Base-by-base conservation (phyloP, 1,140 invertebrate genomes). In the Hycleus phaleratus region DNA sequence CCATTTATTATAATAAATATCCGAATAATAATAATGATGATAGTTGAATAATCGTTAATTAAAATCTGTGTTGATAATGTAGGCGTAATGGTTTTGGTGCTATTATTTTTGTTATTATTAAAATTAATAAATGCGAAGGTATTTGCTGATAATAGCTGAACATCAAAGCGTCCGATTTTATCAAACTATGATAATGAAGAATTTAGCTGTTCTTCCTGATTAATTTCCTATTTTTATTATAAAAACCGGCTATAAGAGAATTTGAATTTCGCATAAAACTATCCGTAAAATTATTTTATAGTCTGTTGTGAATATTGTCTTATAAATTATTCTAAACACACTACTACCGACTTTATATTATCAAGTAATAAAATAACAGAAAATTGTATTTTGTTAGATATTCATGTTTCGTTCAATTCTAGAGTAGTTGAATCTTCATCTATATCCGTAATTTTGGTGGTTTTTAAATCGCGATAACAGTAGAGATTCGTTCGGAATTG, bases 221-320 rank as follows among this genome's bases (percentile, higher is more conserved):
- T 3, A 46, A 32, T 5, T 32, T 32, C 7, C 0, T 32, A 3
- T 32, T 32, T 32, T 32, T 32, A 32, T 32, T 32, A 46, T 11
- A 24, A 18, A 18, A 18, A 18, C 18, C 18, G 18, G 18, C 18
- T 18, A 18, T 18, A 18, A 44, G 4, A 11, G 9, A 11, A 44
- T 11, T 44, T 11, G 18, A 44, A 5, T 11, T 44, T 5, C 4
- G 9, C n/a, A 44, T 11, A 11, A 24, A 24, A 44, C n/a, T 11
- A 11, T 11, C 9, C 18, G n/a, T 44, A 44, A 44, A 12, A 24
- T 5, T 7, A 44, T 24, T 49, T 49, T 43, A 10, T 40, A 25
- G 26, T 43, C 43, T 43, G 4, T 42, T 43, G 42, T 43, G 50
- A 26, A 39, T 43, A 52, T 39, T 39, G 26, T 52, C 44, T 52